Evolutionary conservation across 2,113 vertebrate genomes (phyloP), one percentile per base, ranked within the genome.

Genomic region (Delphinus delphis): DNA sequence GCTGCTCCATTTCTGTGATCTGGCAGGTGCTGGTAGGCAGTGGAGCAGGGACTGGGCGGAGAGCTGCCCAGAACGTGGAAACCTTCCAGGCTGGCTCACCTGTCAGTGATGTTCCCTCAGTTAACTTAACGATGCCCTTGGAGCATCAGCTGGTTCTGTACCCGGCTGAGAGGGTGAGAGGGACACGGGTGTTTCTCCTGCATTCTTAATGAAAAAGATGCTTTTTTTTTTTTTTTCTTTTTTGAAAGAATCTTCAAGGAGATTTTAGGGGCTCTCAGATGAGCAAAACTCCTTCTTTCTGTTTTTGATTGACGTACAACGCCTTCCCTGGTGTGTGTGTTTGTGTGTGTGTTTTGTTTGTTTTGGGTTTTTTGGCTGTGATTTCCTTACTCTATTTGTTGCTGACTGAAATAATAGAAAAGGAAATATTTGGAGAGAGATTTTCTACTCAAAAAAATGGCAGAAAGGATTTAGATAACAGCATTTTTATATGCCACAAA

Each of bases 351-450:
- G 12, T 31, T 86, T 63, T 65, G 53, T 74, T 62, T 70, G 31
- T 41, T 55, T 25, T 44, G 50, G 0, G 13, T 9, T 53, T 17
- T 63, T 91, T 67, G 25, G 74, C 93, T 70, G 8, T 67, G 13
- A 6, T 80, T 80, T 97, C n/a, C 41, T 0, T 95, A 67, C 62
- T 65, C 44, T 73, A 53, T 5, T 0, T 41, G 20, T 92, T 95
- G 14, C 14, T 94, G 82, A 85, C 28, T 93, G 28, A 87, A 92
- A 73, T 31, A 25, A 53, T 26, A 86, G 21, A 62, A 88, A 33
- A 93, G 23, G 10, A 68, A 90, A 18, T 80, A 76, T 60, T 95
- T 84, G n/a, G 55, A 94, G 41, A 73, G 21, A 96, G 44, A 89
- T 55, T 86, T 36, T 85, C 50, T 86, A 28, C 38, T 74, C 12